Base-by-base conservation (phyloP, 2,888 invertebrate genomes). In the Drosophila niveifrons region DNA sequence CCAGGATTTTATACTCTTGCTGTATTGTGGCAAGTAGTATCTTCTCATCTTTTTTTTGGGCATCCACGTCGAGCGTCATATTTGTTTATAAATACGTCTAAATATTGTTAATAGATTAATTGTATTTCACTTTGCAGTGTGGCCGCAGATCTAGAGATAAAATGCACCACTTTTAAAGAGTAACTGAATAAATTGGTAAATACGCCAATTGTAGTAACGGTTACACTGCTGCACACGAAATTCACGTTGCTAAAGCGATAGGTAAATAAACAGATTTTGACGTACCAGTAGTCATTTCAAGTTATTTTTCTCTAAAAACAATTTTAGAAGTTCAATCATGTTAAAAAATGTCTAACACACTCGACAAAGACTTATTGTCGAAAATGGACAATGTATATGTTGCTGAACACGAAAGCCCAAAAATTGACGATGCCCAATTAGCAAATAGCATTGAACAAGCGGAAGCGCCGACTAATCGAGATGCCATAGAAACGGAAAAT, bases 1-100 rank as follows among this genome's bases (percentile, higher is more conserved):
- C 97, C 92, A 98, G 94, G 81, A 98, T 95, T 83, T 96, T 95
- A 90, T 98, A 98, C 92, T 98, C 98, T 91, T 97, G 96, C 89
- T 97, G 95, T 91, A 96, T 96, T 80, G 95, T 94, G 47, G 95
- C 95, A 91, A 96, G 95, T 58, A 96, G 95, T 64, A 95, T 93
- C 90, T 95, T 96, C 66, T 94, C 94, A 67, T 94, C 90, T 23
- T 84, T 83, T 67, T 83, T 90, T 31, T 80, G 82, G 0, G 87
- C 75, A 44, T 91, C 92, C 48, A 78, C 46, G 43, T 85, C 87
- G 1, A 91, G 78, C 0, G 92, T 88, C 92, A 92, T 92, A 29
- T 92, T 90, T 17, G 18, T 52, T 50, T 18, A 1, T 47, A 41
- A 29, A 13, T 46, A 58, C 23, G 23, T 23, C 23, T 23, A 23